Conservation (phyloP, 1,140 invertebrate species). For the Drosophila carrolli region DNA sequence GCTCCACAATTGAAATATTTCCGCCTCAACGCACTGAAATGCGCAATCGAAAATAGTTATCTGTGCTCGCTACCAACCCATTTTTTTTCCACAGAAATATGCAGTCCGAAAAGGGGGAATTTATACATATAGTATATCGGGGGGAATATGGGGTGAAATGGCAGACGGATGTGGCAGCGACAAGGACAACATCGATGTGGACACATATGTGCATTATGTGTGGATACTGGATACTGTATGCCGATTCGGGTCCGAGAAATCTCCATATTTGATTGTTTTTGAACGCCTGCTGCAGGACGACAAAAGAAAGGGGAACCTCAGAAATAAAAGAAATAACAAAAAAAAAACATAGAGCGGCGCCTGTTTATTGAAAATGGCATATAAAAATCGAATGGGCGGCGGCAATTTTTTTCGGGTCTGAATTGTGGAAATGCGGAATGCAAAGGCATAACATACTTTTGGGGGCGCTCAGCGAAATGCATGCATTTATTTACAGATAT, state of each 20-base stretch:
- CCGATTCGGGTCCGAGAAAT: slow-evolving; percentile 53
- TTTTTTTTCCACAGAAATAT: slow-evolving; percentile 58
- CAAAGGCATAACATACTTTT: slow-evolving; percentile 47
- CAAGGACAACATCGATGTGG: slow-evolving; percentile 39
- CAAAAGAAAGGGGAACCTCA: slow-evolving; percentile 17
- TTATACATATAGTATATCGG: background rate
- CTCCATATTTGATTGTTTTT: slow-evolving; percentile 82
- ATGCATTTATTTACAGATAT: slow-evolving; percentile 39
- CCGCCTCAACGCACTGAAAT: slow-evolving; percentile 80
- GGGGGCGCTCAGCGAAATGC: slow-evolving; percentile 24
- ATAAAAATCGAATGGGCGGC: slow-evolving; percentile 58
- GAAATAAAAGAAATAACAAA: slow-evolving; percentile 8
- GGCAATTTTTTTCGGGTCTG: background rate
- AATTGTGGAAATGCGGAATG: slow-evolving; percentile 20
- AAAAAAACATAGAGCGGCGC: slow-evolving; percentile 15
- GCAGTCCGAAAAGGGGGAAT: slow-evolving; percentile 11
- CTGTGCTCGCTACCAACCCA: slow-evolving; percentile 24
- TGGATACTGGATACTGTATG: slow-evolving; percentile 10
- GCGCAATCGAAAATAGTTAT: slow-evolving; percentile 83
- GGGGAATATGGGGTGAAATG: background rate
- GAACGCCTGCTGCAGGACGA: slow-evolving; percentile 51
- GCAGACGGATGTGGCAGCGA: slow-evolving; percentile 50
- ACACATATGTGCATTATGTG: slow-evolving; percentile 64
- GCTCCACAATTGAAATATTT: slow-evolving; percentile 83
- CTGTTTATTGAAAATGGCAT: slow-evolving; percentile 75